Evolutionary conservation across 1,140 invertebrate genomes (phyloP), one percentile per base, ranked within the genome.

Genomic region (Trypoxylus dichotomus): DNA sequence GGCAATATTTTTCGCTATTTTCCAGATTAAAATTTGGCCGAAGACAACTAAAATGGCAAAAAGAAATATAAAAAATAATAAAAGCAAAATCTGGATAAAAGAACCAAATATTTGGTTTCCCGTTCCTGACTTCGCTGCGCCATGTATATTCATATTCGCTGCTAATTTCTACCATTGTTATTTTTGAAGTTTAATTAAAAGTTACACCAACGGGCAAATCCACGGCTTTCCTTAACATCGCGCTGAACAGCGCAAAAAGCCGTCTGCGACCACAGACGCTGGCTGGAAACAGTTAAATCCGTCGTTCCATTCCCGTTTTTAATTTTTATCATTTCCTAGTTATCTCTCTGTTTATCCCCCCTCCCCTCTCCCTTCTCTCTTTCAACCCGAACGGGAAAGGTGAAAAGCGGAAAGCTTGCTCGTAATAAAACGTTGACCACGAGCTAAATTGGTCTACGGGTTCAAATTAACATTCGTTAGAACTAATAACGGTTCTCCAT

Each of bases 121-220:
- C 47, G 19, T 54, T 54, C 19, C 47, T 13, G 15, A 19, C 19
- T n/a, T 15, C 47, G 15, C 47, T 19, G 5, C 47, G 47, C 47
- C 19, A 54, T 47, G 47, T 54, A 54, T 54, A 54, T 54, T 68
- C 60, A 78, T 79, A 77, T 79, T 75, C 71, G n/a, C 42, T 72
- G 77, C 79, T 77, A 81, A 81, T 81, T 81, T 76, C 74, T 43
- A 76, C 79, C 78, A 74, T 79, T 76, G 80, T 80, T 81, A 81
- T 81, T 81, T 80, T 81, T 80, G 80, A 81, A 81, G 74, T 81
- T 81, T 81, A 81, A 81, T 81, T 81, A 81, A 81, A 81, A 81
- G 79, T 79, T 80, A 79, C 80, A 80, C 77, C 79, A 54, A 75
- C 79, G 76, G 79, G 79, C 79, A 78, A 81, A 81, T 81, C 79